Percentiles rank a stretch among this genome's conserved stretches.
Conservation (phyloP, 2,888 invertebrate genomes). For the Drosophila fulvimacula region DNA sequence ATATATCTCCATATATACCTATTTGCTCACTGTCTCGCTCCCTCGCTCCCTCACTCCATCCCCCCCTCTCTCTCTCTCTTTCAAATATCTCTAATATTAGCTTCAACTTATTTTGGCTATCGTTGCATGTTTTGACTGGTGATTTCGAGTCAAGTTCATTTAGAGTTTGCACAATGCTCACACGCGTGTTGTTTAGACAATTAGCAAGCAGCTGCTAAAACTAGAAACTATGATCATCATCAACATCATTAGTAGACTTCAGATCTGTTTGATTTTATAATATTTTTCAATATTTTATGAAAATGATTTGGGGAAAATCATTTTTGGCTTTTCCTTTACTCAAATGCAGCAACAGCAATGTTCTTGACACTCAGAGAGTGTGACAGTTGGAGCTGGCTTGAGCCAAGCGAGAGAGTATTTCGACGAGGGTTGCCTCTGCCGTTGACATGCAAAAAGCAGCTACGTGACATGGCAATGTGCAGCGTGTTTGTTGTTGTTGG, state of each 20-base stretch:
- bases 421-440: slow-evolving; percentile 29
- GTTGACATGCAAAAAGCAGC: slow-evolving; percentile 80
- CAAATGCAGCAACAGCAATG: slow-evolving; percentile 28
- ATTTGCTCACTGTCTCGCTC: neutral
- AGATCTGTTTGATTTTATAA: neutral
- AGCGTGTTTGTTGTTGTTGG: slow-evolving; percentile 34
- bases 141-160: slow-evolving; percentile 35
- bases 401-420: neutral
- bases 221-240: slow-evolving; percentile 22
- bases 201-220: slow-evolving; percentile 46
- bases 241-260: neutral
- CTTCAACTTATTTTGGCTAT: no score
- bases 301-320: slow-evolving; percentile 10
- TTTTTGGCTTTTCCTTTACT: slow-evolving; percentile 14
- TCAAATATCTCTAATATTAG: neutral
- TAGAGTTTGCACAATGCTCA: slow-evolving; percentile 22
- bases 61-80: neutral
- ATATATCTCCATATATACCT: neutral
- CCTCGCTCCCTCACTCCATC: neutral
- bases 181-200: slow-evolving; percentile 35
- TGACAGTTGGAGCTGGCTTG: slow-evolving; percentile 49
- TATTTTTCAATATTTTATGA: neutral
- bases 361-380: slow-evolving; percentile 45
- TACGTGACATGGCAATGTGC: slow-evolving; percentile 75
- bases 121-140: slow-evolving; percentile 11